These are phyloP conservation scores for Epizoanthus ramosus DNA, from an alignment of 92 coral and sea anemone genomes.

Conservation along the genomic window DNA sequence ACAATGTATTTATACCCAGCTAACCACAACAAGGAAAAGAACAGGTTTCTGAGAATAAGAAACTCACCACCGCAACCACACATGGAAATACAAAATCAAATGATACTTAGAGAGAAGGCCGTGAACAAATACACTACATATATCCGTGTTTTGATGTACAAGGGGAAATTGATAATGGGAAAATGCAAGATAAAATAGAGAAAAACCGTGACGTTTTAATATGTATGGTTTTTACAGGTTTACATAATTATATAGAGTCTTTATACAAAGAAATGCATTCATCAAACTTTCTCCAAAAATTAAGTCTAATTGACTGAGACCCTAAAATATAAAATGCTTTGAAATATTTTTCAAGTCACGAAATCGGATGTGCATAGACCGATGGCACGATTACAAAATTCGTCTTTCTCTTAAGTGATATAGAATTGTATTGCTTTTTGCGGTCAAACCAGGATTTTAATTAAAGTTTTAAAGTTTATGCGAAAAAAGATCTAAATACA, in stretches of 20 bases:
- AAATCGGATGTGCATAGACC: neutral
- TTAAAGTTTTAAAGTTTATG: slow-evolving; percentile 13
- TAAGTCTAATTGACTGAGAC: neutral
- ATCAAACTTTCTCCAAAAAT: neutral
- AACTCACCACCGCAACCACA: too few species aligned
- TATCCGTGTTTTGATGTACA: too few species aligned
- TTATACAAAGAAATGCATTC: neutral
- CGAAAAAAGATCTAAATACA: neutral
- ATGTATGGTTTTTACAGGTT: too few species aligned
- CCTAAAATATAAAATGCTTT: neutral
- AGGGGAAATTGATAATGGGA: too few species aligned
- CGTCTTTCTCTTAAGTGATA: slow-evolving; percentile 3
- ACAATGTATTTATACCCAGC: too few species aligned
- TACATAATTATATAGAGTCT: neutral
- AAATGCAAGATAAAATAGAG: too few species aligned
- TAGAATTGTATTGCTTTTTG: slow-evolving; percentile 18
- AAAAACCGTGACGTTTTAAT: too few species aligned
- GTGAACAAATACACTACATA: too few species aligned
- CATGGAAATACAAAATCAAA: too few species aligned
- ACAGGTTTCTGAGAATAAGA: too few species aligned
- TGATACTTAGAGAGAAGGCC: too few species aligned
- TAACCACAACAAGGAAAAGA: too few species aligned
- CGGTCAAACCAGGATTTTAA: slow-evolving; percentile 15
- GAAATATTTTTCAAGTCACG: slow-evolving; percentile 4
- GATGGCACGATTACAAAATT: slow-evolving; percentile 14